phyloP scores from a whole-genome alignment of 37 sponge, comb jelly and placozoan species.

The Aplysina aerophoba region DNA sequence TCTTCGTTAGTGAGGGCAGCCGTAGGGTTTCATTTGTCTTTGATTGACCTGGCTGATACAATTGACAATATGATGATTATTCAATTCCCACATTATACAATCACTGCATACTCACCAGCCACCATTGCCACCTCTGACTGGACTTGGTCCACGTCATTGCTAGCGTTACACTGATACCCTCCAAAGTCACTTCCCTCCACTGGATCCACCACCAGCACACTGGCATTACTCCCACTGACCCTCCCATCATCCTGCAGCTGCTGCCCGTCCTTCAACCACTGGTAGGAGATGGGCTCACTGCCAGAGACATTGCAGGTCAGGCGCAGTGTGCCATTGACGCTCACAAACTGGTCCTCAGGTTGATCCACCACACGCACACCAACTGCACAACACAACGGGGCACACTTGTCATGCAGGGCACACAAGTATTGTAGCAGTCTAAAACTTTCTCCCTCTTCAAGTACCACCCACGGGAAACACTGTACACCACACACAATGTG shows the following conservation, averaged over 20 bases:
- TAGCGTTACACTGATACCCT: slow-evolving; percentile 1
- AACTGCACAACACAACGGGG: too few species aligned
- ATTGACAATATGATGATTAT: too few species aligned
- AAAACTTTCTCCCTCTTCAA: too few species aligned
- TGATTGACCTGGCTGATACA: too few species aligned
- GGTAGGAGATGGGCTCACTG: slow-evolving; percentile 18
- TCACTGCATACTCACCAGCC: too few species aligned
- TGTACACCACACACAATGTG: too few species aligned
- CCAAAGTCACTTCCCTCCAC: slow-evolving; percentile 15
- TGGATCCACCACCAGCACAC: not conserved
- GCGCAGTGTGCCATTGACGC: not conserved
- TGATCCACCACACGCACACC: not conserved
- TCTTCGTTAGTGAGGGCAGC: too few species aligned
- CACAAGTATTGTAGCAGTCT: too few species aligned
- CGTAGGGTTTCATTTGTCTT: too few species aligned
- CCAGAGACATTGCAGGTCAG: slow-evolving; percentile 29
- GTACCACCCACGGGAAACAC: too few species aligned
- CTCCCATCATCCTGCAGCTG: not conserved
- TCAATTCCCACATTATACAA: too few species aligned
- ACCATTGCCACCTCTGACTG: not conserved
- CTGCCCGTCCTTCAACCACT: slow-evolving; percentile 20
- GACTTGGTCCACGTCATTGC: not conserved
- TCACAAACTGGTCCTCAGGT: slow-evolving; percentile 1
- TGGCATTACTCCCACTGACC: not conserved
- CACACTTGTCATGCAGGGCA: too few species aligned